Conservation (phyloP, 2,797 vertebrate genomes). For the Notolepis coatsorum region DNA sequence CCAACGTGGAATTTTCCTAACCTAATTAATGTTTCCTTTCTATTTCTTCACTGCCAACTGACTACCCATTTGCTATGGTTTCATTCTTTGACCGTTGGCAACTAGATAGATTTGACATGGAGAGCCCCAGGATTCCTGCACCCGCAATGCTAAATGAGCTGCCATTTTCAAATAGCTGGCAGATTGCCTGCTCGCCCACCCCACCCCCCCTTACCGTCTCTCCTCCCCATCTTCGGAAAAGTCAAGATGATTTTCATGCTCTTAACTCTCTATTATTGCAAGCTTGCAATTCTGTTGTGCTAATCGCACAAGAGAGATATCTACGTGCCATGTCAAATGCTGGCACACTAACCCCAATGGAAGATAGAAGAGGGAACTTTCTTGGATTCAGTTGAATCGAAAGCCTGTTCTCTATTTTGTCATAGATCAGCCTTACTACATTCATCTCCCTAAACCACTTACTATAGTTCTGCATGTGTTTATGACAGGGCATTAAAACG, state of each 20-base stretch:
- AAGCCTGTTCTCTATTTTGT: constrained; percentile 13
- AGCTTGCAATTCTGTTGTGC: constrained; percentile 6
- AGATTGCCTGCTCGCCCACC: constrained; percentile 11
- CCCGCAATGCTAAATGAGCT: constrained; percentile 14
- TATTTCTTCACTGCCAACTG: neutral
- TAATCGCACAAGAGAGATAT: constrained; percentile 16
- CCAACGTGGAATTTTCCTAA: constrained; percentile 35
- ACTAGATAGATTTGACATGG: constrained; percentile 11
- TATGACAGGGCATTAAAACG: neutral
- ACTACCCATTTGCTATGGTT: constrained; percentile 1
- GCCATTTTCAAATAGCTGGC: constrained; percentile 13
- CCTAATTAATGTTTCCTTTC: constrained; percentile 17
- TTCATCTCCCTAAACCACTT: constrained; percentile 15
- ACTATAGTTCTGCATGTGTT: neutral
- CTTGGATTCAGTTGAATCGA: constrained; percentile 23
- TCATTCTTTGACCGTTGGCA: constrained; percentile 1
- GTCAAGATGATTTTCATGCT: constrained; percentile 23
- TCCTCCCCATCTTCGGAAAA: constrained; percentile 4
- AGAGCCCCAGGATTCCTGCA: constrained; percentile 16
- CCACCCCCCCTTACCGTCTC: neutral
- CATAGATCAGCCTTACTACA: constrained; percentile 7
- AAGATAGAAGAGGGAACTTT: constrained; percentile 8
- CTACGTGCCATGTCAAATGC: constrained; percentile 8
- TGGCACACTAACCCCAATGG: constrained; percentile 17
- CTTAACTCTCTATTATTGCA: constrained; percentile 10